phyloP scores from a whole-genome alignment of 2,797 vertebrate species.

The Eulemur mongoz region DNA sequence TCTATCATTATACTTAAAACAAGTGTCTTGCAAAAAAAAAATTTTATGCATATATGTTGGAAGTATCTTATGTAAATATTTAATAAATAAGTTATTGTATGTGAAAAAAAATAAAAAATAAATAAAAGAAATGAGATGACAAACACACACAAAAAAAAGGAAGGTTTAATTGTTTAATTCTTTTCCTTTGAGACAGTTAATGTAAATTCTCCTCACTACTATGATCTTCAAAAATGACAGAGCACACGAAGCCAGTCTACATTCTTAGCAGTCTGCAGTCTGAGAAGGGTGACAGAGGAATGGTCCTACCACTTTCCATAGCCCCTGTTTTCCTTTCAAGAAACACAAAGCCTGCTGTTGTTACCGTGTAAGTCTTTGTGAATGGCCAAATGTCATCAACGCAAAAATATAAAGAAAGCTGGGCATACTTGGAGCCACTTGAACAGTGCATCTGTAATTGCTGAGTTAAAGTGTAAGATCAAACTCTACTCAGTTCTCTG shows the following conservation, averaged over 20 bases:
- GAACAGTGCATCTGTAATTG: not conserved
- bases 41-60: too few species aligned
- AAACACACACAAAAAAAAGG: too few species aligned
- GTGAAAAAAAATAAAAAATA: too few species aligned
- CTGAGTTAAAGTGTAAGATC: not conserved
- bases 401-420: conserved; percentile 8
- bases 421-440: not conserved
- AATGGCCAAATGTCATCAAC: conserved; percentile 24
- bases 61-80: too few species aligned
- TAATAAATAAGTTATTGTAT: too few species aligned
- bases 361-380: not conserved
- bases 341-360: conserved; percentile 29
- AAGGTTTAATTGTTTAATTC: conserved; percentile 7
- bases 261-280: conserved; percentile 27
- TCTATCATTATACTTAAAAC: too few species aligned
- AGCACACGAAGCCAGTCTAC: conserved; percentile 22
- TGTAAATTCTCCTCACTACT: conserved; percentile 20
- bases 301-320: not conserved
- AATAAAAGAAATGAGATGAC: too few species aligned
- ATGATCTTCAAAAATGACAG: conserved; percentile 59
- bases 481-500: not conserved
- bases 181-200: conserved; percentile 54
- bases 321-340: conserved; percentile 11
- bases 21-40: too few species aligned
- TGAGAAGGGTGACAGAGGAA: not conserved